Conservation (phyloP, 2,797 vertebrate genomes). For the Vipera ursinii region DNA sequence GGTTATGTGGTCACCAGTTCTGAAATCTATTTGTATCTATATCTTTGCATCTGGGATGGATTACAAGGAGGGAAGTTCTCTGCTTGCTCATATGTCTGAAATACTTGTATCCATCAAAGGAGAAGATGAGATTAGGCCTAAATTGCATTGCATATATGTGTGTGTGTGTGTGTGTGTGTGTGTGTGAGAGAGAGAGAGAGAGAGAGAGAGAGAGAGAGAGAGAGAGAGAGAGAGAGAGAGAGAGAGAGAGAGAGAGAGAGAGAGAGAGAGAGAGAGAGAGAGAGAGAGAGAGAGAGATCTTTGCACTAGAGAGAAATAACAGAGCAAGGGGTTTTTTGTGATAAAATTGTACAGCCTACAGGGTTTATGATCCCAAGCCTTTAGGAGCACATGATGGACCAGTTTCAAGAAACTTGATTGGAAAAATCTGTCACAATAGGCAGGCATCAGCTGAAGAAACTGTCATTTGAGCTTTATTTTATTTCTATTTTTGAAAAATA, state of each 20-base stretch:
- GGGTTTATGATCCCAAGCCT: not conserved
- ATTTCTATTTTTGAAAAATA: not conserved
- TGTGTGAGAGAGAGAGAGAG: no score
- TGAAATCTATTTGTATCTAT: slow-evolving; percentile 11
- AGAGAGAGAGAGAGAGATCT: not conserved
- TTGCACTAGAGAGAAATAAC: not conserved
- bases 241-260: no score
- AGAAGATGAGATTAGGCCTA: not conserved
- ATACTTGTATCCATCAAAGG: not conserved
- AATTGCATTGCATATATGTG: no score
- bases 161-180: no score
- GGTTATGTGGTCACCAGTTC: not conserved
- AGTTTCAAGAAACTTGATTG: not conserved
- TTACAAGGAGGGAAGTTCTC: slow-evolving; percentile 15
- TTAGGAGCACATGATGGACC: not conserved
- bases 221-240: no score
- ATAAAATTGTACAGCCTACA: not conserved
- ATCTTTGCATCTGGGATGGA: not conserved
- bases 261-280: no score
- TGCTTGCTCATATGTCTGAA: slow-evolving; percentile 17
- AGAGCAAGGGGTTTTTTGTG: not conserved
- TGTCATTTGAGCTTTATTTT: not conserved
- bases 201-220: no score
- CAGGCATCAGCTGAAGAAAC: not conserved
- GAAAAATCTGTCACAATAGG: not conserved